Conservation (phyloP, 2,888 invertebrate genomes). For the Philonicus albiceps region DNA sequence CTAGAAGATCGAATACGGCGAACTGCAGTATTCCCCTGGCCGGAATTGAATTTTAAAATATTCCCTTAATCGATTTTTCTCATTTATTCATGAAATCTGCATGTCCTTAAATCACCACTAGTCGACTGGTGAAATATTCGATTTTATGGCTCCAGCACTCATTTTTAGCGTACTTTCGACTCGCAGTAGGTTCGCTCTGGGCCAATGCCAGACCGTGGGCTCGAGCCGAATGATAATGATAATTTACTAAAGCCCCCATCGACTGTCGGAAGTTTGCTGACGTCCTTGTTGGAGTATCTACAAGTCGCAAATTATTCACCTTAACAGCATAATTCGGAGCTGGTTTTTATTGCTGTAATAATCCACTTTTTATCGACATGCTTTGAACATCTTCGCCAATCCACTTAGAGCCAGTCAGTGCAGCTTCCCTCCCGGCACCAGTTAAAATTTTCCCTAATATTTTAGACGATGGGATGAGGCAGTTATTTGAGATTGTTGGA, state of each 20-base stretch:
- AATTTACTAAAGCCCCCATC: neutral
- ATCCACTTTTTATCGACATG: neutral
- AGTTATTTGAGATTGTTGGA: neutral
- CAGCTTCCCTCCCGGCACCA: neutral
- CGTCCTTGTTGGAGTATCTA: neutral
- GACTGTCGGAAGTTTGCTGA: neutral
- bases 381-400: neutral
- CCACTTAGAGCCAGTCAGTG: neutral
- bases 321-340: neutral
- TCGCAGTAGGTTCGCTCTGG: neutral
- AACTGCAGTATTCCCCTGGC: neutral
- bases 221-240: neutral
- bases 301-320: neutral
- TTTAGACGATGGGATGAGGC: neutral
- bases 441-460: neutral
- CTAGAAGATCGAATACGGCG: neutral
- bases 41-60: neutral
- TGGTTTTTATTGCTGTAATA: neutral
- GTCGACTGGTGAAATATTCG: neutral
- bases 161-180: neutral
- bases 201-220: neutral
- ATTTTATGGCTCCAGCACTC: neutral
- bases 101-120: neutral
- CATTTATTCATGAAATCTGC: neutral
- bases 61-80: neutral